Evolutionary conservation across 2,113 vertebrate genomes (phyloP).

Genomic region (Siniperca knerii): DNA sequence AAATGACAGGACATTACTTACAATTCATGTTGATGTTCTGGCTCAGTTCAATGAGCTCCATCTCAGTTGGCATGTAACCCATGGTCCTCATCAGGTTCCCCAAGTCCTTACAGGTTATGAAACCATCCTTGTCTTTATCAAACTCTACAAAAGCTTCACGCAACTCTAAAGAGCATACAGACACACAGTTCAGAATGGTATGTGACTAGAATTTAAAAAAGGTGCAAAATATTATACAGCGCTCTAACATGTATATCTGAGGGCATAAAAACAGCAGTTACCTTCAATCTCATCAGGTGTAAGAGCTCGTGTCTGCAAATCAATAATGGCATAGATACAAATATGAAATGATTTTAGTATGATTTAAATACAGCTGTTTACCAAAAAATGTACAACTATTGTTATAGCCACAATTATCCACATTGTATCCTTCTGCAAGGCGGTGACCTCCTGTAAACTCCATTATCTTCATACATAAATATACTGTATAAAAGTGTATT

Average conservation of each 20-base stretch:
- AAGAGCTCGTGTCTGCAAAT: conserved; percentile 77
- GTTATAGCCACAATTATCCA: neutral
- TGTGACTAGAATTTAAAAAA: neutral
- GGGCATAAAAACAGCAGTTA: conserved; percentile 32
- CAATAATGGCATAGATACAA: conserved; percentile 10
- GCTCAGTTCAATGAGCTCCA: conserved; percentile 96
- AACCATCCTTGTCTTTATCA: conserved; percentile 96
- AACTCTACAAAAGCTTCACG: conserved; percentile 95
- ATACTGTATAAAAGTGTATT: too few species aligned
- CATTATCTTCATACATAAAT: neutral
- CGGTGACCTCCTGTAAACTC: neutral
- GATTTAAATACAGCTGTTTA: neutral
- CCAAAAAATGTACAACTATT: neutral
- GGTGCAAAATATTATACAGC: neutral
- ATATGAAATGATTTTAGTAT: neutral
- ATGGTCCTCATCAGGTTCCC: conserved; percentile 98
- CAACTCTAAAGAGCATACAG: conserved; percentile 85
- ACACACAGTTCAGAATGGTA: neutral
- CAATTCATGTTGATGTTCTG: conserved; percentile 99
- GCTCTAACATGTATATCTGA: neutral
- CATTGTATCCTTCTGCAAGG: neutral
- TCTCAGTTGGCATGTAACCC: conserved; percentile 99
- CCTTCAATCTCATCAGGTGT: conserved; percentile 83
- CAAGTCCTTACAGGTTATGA: conserved; percentile 95
- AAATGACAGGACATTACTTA: conserved; percentile 78